Evolutionary conservation across 2,797 vertebrate genomes (phyloP).

Genomic region (Enoplosus armatus): DNA sequence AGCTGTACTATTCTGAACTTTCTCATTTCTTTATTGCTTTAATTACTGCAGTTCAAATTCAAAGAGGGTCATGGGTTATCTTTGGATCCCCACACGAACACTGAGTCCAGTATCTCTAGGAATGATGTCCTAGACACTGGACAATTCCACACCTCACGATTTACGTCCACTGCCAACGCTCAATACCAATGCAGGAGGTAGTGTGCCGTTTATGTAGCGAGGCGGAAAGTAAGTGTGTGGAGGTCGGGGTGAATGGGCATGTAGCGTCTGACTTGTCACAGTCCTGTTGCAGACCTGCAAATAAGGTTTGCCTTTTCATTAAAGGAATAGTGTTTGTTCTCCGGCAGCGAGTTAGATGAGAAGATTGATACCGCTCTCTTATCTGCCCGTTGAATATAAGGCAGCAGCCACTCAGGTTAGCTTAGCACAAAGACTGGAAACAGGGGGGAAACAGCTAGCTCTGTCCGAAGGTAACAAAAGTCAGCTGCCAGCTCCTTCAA

Average conservation of each 20-base stretch:
- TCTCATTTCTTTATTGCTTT: conserved; percentile 13
- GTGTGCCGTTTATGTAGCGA: background rate
- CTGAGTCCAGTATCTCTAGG: background rate
- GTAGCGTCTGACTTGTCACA: conserved; percentile 3
- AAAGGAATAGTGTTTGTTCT: conserved; percentile 20
- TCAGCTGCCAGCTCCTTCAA: background rate
- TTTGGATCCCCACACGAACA: background rate
- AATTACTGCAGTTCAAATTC: background rate
- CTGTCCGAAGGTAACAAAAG: background rate
- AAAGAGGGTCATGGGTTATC: background rate
- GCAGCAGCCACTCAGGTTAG: conserved; percentile 1
- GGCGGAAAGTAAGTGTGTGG: background rate
- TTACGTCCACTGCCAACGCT: background rate
- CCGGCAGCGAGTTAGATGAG: conserved; percentile 11
- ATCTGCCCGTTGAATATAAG: conserved; percentile 19
- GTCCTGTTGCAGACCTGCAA: conserved; percentile 15
- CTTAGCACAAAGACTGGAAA: conserved; percentile 20
- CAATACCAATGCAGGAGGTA: background rate
- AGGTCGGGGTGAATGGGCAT: background rate
- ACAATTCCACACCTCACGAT: background rate
- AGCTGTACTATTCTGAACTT: conserved; percentile 12
- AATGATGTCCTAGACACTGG: background rate
- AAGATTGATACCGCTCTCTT: conserved; percentile 6
- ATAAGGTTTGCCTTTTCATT: conserved; percentile 30
- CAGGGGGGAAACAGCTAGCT: background rate